phyloP scores from a whole-genome alignment of 2,797 vertebrate genomes.

The Amniataba percoides region DNA sequence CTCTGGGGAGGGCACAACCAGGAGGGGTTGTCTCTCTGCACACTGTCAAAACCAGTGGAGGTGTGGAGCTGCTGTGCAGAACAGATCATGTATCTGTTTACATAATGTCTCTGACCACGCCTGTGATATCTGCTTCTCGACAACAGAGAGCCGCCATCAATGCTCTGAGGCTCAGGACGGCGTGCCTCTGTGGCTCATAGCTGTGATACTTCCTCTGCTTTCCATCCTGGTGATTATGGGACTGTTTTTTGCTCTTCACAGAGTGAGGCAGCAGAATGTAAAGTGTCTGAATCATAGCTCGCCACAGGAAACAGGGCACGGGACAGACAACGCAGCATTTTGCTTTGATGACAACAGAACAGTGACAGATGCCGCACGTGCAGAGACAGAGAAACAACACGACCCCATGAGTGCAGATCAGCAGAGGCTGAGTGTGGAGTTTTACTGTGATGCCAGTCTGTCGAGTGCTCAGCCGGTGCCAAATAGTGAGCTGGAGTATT shows the following conservation, averaged over 20 bases:
- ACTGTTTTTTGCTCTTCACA: constrained; percentile 56
- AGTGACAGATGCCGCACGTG: constrained; percentile 13
- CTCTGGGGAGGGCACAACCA: constrained; percentile 37
- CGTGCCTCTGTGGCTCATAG: constrained; percentile 77
- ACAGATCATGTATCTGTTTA: constrained; percentile 79
- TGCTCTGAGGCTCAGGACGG: constrained; percentile 60
- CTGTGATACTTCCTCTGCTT: constrained; percentile 69
- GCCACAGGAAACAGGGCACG: constrained; percentile 56
- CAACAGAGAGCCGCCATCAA: constrained; percentile 8
- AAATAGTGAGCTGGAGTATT: constrained; percentile 78
- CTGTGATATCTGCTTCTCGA: constrained; percentile 77
- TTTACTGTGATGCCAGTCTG: constrained; percentile 45
- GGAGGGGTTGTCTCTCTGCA: constrained; percentile 60
- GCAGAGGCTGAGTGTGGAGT: constrained; percentile 37
- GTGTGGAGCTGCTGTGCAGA: constrained; percentile 40
- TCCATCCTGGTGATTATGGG: constrained; percentile 58
- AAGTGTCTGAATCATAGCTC: constrained; percentile 31
- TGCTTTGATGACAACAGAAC: constrained; percentile 53
- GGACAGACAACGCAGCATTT: constrained; percentile 71
- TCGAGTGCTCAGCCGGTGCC: constrained; percentile 31
- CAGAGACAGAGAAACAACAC: constrained; percentile 36
- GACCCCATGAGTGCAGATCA: constrained; percentile 49
- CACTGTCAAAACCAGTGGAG: constrained; percentile 67
- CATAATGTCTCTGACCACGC: constrained; percentile 67
- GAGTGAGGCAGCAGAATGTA: constrained; percentile 32